A percentile compares a stretch with the other conserved stretches of the same genome.
These are phyloP conservation scores for Drosophila ogumai DNA, from an alignment of 1,140 invertebrate species.

Conservation along the genomic window DNA sequence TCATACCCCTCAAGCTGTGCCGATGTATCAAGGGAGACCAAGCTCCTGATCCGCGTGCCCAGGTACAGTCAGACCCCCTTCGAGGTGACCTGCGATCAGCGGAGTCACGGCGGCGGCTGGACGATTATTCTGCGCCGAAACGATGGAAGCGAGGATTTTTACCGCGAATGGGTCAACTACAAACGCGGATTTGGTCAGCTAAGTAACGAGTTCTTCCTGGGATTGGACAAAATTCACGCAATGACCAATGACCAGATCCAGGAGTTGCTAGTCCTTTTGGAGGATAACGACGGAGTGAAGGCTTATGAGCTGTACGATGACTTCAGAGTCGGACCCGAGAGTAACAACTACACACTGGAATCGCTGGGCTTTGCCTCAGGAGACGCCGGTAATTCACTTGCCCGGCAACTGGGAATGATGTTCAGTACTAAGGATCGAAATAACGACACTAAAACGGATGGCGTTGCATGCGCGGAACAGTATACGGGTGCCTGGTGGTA, in stretches of 20 bases:
- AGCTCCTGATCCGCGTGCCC: background rate
- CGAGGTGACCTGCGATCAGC: background rate
- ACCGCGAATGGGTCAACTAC: background rate
- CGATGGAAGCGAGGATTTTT: background rate
- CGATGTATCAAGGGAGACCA: background rate
- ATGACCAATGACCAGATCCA: too few relatives aligned
- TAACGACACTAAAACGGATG: background rate
- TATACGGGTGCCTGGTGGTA: background rate
- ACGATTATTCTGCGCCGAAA: background rate
- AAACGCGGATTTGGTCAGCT: background rate
- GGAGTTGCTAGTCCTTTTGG: background rate
- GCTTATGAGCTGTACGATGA: background rate
- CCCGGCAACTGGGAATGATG: background rate
- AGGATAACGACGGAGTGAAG: background rate
- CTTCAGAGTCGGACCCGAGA: background rate
- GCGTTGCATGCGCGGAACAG: rapidly evolving
- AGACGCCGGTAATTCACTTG: background rate
- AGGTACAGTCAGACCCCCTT: background rate
- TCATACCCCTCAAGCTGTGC: background rate
- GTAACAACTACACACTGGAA: background rate
- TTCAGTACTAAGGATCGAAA: background rate
- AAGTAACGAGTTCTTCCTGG: background rate
- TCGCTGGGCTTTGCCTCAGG: background rate
- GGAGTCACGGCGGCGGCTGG: background rate
- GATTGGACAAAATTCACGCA: background rate